These are phyloP conservation scores for Proteles cristata DNA, from an alignment of 2,113 vertebrate species.

Conservation along the genomic window DNA sequence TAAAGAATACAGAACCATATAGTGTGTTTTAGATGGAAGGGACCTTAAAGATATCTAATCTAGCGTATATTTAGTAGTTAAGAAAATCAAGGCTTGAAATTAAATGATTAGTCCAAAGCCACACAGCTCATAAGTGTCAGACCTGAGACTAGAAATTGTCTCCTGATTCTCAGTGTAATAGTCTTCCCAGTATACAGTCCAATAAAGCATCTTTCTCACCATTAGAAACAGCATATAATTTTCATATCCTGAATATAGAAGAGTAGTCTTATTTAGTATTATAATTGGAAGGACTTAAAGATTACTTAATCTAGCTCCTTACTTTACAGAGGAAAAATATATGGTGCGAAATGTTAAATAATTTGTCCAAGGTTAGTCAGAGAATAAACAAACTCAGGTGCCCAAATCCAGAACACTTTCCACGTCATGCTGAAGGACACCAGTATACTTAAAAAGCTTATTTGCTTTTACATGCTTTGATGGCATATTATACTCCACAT, in stretches of 20 bases:
- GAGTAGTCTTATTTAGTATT: background rate
- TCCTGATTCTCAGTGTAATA: background rate
- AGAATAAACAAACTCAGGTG: background rate
- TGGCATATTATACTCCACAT: conserved; percentile 4
- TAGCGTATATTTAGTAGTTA: background rate
- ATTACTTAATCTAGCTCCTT: background rate
- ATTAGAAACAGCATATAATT: conserved; percentile 37
- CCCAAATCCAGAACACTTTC: background rate
- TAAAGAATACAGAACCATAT: conserved; percentile 13
- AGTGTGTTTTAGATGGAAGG: conserved; percentile 36
- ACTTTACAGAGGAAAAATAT: conserved; percentile 30
- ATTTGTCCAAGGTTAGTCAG: background rate
- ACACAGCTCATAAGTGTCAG: background rate
- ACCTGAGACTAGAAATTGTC: background rate
- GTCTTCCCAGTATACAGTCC: background rate
- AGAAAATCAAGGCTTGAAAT: conserved; percentile 44
- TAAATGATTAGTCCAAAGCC: background rate
- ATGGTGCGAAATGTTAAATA: background rate
- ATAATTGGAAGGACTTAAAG: background rate
- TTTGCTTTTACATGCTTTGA: conserved; percentile 26
- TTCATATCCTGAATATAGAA: conserved; percentile 26
- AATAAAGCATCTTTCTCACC: conserved; percentile 17
- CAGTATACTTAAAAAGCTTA: background rate
- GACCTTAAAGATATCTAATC: background rate
- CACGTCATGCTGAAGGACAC: background rate